Percentiles rank a stretch among this genome's conserved stretches.
Evolutionary conservation across 2,113 vertebrate genomes (phyloP).

Genomic region (Gavialis gangeticus): DNA sequence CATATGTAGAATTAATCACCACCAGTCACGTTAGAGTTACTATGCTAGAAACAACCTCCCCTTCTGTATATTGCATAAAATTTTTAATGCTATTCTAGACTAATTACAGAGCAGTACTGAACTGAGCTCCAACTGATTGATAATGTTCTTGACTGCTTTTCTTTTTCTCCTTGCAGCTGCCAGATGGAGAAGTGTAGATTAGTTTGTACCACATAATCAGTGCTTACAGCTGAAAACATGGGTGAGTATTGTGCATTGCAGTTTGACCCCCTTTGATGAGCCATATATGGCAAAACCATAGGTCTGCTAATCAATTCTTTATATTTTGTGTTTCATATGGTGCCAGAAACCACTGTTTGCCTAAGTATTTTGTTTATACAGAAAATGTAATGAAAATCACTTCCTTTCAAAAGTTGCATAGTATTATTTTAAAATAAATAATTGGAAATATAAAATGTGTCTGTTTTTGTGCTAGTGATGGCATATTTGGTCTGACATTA

Average conservation of each 20-base stretch:
- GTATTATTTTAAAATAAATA: conserved; percentile 1
- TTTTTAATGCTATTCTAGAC: conserved; percentile 60
- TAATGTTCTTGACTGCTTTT: conserved; percentile 32
- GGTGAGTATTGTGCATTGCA: neutral
- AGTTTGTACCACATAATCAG: neutral
- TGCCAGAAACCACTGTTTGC: neutral
- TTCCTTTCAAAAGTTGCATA: neutral
- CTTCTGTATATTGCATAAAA: neutral
- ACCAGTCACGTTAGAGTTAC: conserved; percentile 18
- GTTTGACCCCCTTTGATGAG: conserved; percentile 7
- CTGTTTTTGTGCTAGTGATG: too few species aligned
- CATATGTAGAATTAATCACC: conserved; percentile 43
- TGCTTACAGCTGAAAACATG: neutral
- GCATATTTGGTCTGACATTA: too few species aligned
- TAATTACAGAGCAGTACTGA: conserved; percentile 56
- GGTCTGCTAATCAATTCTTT: neutral
- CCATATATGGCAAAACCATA: neutral
- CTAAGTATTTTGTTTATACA: conserved; percentile 32
- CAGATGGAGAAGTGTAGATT: conserved; percentile 40
- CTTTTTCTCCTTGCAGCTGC: conserved; percentile 26
- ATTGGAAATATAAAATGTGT: neutral
- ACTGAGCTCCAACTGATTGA: conserved; percentile 23
- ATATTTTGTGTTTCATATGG: neutral
- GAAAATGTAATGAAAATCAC: neutral
- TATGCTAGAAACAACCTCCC: conserved; percentile 9